A percentile compares a stretch with the other conserved stretches of the same genome.
phyloP scores from a whole-genome alignment of 2,797 vertebrate genomes.

The Steatocranus sp. region DNA sequence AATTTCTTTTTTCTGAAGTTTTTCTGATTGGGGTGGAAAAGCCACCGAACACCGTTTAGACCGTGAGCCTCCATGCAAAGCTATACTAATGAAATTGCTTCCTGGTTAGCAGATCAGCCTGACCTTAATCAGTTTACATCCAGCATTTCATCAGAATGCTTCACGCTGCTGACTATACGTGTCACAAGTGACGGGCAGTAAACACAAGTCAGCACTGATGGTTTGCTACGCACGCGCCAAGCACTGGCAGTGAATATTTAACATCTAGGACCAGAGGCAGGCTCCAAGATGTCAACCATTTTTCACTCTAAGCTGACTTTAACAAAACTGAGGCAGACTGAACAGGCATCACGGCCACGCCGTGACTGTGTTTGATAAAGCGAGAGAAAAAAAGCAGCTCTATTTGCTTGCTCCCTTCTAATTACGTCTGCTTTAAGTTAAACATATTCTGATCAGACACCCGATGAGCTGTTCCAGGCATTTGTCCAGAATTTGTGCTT shows the following conservation, averaged over 20 bases:
- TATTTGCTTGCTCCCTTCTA: background rate
- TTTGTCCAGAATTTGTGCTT: background rate
- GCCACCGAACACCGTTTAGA: background rate
- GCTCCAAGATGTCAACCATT: conserved; percentile 29
- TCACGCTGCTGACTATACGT: background rate
- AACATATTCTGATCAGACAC: background rate
- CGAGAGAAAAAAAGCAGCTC: background rate
- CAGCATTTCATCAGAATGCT: background rate
- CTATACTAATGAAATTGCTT: background rate
- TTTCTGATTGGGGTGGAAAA: background rate
- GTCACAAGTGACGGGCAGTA: conserved; percentile 3
- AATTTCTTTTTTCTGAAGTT: background rate
- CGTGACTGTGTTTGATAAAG: background rate
- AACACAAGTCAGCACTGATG: conserved; percentile 12
- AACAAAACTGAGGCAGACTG: background rate
- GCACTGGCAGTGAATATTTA: conserved; percentile 6
- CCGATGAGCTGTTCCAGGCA: background rate
- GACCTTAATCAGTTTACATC: background rate
- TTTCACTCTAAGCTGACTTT: background rate
- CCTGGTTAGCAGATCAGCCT: background rate
- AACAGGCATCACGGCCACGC: background rate
- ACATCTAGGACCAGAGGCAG: background rate
- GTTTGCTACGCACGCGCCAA: background rate
- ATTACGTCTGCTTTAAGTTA: background rate
- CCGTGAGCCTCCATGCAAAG: background rate